These are phyloP conservation scores for Meteorus colon DNA, from an alignment of 2,888 invertebrate genomes.

Conservation along the genomic window DNA sequence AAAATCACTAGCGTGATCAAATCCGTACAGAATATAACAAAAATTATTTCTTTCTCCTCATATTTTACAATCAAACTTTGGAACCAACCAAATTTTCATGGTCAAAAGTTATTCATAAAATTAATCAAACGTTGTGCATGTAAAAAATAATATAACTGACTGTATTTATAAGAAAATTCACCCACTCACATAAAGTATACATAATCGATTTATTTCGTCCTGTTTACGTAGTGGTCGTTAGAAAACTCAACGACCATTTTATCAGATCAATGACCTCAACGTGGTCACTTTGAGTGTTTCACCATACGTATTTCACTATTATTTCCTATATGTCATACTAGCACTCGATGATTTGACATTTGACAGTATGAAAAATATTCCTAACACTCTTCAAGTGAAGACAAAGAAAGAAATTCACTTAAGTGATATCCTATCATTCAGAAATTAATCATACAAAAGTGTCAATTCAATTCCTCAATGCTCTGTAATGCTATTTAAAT, in stretches of 20 bases:
- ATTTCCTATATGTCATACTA: too few species aligned
- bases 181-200: not conserved
- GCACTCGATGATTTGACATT: too few species aligned
- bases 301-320: too few species aligned
- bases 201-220: slow-evolving; percentile 53
- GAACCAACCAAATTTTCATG: too few species aligned
- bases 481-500: not conserved
- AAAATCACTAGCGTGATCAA: not conserved
- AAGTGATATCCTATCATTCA: not conserved
- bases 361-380: too few species aligned
- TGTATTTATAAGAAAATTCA: slow-evolving; percentile 39
- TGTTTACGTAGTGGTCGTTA: slow-evolving; percentile 34
- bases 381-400: too few species aligned
- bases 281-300: slow-evolving; percentile 27
- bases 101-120: not conserved
- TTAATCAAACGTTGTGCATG: not conserved
- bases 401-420: too few species aligned
- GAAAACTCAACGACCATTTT: slow-evolving; percentile 42
- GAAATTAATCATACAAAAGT: not conserved
- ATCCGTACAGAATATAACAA: too few species aligned
- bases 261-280: slow-evolving; percentile 50
- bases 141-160: slow-evolving; percentile 32
- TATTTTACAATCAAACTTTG: too few species aligned
- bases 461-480: slow-evolving; percentile 8
- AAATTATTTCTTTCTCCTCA: too few species aligned